Conservation (phyloP, 2,888 invertebrate species). For the Leucania comma region DNA sequence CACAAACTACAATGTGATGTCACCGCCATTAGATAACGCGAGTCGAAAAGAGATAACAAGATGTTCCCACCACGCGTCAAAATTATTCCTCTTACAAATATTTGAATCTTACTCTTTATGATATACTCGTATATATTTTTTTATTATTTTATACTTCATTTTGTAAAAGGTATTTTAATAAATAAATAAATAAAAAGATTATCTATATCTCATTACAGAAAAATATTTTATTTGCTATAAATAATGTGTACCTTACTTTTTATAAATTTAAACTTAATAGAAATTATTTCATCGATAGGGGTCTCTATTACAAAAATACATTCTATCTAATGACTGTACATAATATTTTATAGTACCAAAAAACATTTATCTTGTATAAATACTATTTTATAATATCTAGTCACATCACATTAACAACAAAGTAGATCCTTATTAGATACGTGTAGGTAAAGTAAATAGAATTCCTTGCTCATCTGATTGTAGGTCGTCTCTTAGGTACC, state of each 20-base stretch:
- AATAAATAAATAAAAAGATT: conserved; percentile 11
- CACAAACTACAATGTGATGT: no score
- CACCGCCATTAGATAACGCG: no score
- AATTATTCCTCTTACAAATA: no score
- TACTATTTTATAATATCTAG: background rate
- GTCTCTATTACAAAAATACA: conserved; percentile 14
- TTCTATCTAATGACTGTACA: conserved; percentile 59
- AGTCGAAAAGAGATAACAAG: no score
- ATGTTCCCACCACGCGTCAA: no score
- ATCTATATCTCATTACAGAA: conserved; percentile 34
- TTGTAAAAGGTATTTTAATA: background rate
- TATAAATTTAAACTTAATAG: conserved; percentile 21
- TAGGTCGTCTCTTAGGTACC: background rate
- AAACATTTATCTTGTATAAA: conserved; percentile 17
- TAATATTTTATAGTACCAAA: conserved; percentile 21
- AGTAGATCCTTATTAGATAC: background rate
- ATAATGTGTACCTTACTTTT: conserved; percentile 38
- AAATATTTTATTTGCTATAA: conserved; percentile 52
- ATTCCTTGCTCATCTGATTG: background rate
- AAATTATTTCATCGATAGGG: conserved; percentile 18
- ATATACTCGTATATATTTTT: no score
- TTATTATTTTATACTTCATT: no score
- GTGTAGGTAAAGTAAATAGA: conserved; percentile 2
- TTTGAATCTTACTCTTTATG: no score
- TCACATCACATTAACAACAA: conserved; percentile 15